A percentile compares a stretch with the other conserved stretches of the same genome.
Conservation (phyloP, 2,888 invertebrate species). For the Drosophila setosimentum region DNA sequence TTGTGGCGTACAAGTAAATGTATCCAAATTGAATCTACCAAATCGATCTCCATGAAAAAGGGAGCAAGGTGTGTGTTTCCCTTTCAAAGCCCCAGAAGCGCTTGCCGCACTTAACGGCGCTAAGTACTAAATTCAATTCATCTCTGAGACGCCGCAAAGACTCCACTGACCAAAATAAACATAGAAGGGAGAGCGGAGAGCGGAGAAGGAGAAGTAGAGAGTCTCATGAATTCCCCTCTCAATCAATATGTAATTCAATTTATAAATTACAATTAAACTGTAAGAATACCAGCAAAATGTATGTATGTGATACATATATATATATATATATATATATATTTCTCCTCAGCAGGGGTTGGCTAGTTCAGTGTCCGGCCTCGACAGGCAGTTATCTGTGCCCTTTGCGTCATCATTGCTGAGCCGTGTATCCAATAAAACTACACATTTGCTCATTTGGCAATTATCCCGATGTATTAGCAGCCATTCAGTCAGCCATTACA, state of each 20-base stretch:
- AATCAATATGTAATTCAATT: conserved; percentile 78
- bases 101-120: conserved; percentile 31
- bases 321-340: background rate
- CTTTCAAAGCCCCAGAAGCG: conserved; percentile 49
- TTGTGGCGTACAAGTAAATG: conserved; percentile 67
- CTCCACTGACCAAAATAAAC: conserved; percentile 2
- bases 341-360: background rate
- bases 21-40: conserved; percentile 80
- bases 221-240: background rate
- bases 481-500: conserved; percentile 13
- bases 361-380: background rate
- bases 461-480: conserved; percentile 85
- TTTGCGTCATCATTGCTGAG: conserved; percentile 80
- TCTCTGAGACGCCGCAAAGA: conserved; percentile 42
- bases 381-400: conserved; percentile 46
- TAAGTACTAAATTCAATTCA: conserved; percentile 81
- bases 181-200: background rate
- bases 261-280: conserved; percentile 84
- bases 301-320: background rate
- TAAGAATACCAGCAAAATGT: conserved; percentile 57
- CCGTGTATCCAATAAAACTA: conserved; percentile 83
- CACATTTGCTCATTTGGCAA: conserved; percentile 85
- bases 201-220: background rate
- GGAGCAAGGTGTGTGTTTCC: conserved; percentile 13
- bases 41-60: conserved; percentile 39